These are phyloP conservation scores for Semaprochilodus insignis DNA, from an alignment of 2,797 vertebrate genomes.

Conservation along the genomic window DNA sequence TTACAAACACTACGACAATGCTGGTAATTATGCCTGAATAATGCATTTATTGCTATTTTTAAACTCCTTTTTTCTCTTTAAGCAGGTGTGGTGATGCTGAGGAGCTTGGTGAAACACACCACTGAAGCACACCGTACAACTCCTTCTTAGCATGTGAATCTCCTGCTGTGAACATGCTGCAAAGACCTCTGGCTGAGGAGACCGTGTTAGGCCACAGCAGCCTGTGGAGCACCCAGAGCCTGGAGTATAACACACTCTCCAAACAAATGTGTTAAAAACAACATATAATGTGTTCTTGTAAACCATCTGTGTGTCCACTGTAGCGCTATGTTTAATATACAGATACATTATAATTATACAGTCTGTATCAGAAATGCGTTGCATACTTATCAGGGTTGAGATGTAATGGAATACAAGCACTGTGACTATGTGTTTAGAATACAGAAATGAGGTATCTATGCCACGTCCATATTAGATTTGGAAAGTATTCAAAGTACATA, in stretches of 20 bases:
- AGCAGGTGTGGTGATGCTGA: constrained; percentile 48
- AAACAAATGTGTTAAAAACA: neutral
- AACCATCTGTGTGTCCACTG: neutral
- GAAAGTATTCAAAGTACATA: no score
- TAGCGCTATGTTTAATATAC: neutral
- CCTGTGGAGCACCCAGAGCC: neutral
- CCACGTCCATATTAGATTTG: no score
- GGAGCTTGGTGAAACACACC: constrained; percentile 34
- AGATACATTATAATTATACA: neutral
- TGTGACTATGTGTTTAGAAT: no score
- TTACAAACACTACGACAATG: constrained; percentile 81
- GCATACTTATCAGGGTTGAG: no score
- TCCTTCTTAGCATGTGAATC: neutral
- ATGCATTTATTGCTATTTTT: constrained; percentile 73
- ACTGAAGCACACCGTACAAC: constrained; percentile 10
- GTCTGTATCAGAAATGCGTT: neutral
- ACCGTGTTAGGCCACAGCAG: constrained; percentile 4
- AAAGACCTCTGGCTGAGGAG: neutral
- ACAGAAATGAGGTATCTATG: no score
- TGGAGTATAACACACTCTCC: neutral
- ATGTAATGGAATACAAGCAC: no score
- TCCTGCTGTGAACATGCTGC: neutral
- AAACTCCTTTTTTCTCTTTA: constrained; percentile 61
- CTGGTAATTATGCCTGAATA: constrained; percentile 79
- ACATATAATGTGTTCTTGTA: neutral